Evolutionary conservation across 2,113 vertebrate species (phyloP).

Genomic region (Hyperopisus bebe): DNA sequence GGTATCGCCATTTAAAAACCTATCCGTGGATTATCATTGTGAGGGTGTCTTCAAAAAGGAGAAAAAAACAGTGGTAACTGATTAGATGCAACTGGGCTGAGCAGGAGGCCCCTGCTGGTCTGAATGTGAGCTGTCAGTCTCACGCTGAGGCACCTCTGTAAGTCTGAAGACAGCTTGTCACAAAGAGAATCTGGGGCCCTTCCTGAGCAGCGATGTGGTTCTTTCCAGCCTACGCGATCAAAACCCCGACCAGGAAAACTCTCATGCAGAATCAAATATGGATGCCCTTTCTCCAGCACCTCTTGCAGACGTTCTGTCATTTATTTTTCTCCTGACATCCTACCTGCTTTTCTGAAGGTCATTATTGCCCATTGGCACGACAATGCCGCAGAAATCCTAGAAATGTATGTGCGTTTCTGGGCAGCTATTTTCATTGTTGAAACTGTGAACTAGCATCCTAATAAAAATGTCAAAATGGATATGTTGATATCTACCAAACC

Average conservation of each 20-base stretch:
- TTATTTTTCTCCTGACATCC: neutral
- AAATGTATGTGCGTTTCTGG: neutral
- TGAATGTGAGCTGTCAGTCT: neutral
- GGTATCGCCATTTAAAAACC: neutral
- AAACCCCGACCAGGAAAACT: neutral
- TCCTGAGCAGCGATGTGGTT: neutral
- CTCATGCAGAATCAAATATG: neutral
- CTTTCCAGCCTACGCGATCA: neutral
- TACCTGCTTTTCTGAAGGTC: neutral
- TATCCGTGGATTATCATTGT: neutral
- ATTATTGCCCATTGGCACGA: neutral
- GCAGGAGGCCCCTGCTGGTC: neutral
- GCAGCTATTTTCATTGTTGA: neutral
- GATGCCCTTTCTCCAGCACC: neutral
- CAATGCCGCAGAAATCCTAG: neutral
- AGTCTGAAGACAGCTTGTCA: neutral
- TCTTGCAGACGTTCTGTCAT: neutral
- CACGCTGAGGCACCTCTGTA: neutral
- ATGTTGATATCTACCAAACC: neutral
- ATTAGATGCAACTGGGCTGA: neutral
- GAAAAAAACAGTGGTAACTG: neutral
- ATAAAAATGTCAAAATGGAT: neutral
- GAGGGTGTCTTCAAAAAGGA: neutral
- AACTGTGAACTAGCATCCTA: neutral
- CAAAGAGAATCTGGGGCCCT: neutral